Percentiles rank a stretch among this genome's conserved stretches.
These are phyloP conservation scores for Harpalus rubripes DNA, from an alignment of 2,888 invertebrate genomes.

Conservation along the genomic window DNA sequence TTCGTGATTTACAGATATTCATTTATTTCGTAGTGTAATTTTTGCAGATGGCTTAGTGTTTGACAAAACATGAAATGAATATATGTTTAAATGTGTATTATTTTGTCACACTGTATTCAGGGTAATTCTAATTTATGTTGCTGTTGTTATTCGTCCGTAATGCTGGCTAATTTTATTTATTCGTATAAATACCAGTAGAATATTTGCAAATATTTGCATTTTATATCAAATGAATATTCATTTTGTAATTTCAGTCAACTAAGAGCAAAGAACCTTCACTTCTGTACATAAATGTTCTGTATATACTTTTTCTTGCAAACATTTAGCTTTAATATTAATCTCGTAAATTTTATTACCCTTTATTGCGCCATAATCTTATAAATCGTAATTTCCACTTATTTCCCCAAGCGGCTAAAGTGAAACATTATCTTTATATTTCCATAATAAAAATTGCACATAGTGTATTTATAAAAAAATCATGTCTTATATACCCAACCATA, in stretches of 20 bases:
- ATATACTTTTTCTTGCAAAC: slow-evolving; percentile 30
- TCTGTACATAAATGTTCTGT: slow-evolving; percentile 9
- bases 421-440: neutral
- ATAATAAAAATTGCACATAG: neutral
- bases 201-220: slow-evolving; percentile 41
- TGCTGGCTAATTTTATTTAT: slow-evolving; percentile 47
- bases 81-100: slow-evolving; percentile 53
- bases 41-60: slow-evolving; percentile 23
- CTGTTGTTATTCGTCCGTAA: slow-evolving; percentile 30
- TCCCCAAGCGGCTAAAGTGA: neutral
- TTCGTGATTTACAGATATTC: slow-evolving; percentile 39
- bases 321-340: slow-evolving; percentile 19
- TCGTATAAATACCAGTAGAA: slow-evolving; percentile 40
- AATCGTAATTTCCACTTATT: neutral
- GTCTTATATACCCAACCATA: neutral
- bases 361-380: slow-evolving; percentile 2
- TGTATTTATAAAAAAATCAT: neutral
- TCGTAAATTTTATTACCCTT: slow-evolving; percentile 3
- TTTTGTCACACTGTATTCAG: slow-evolving; percentile 43
- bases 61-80: slow-evolving; percentile 46
- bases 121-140: slow-evolving; percentile 41
- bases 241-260: slow-evolving; percentile 40
- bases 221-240: slow-evolving; percentile 42
- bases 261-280: slow-evolving; percentile 7
- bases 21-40: slow-evolving; percentile 14